Evolutionary conservation across 2,797 vertebrate species (phyloP).

Genomic region (Furcifer pardalis): DNA sequence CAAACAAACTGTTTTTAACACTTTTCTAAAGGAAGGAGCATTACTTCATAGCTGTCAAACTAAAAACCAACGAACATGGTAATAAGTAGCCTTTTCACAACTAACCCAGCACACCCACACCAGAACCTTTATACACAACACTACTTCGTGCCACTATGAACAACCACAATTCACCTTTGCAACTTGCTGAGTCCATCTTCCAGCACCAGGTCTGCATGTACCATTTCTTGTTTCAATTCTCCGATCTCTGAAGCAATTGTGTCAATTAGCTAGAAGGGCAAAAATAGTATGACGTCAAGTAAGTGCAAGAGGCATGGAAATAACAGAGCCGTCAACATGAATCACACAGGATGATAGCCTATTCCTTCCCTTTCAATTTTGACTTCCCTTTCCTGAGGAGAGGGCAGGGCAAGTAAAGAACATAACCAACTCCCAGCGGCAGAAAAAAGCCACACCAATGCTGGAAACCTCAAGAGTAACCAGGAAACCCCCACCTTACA

Average conservation of each 20-base stretch:
- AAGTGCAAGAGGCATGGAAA: conserved; percentile 72
- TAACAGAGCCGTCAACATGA: conserved; percentile 49
- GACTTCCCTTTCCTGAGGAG: conserved; percentile 69
- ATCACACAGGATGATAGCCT: conserved; percentile 58
- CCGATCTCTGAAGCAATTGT: conserved; percentile 91
- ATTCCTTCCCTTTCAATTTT: conserved; percentile 49
- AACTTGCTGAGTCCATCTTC: conserved; percentile 76
- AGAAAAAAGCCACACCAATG: conserved; percentile 15
- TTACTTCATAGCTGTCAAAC: background rate
- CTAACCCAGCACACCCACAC: background rate
- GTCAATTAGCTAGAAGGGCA: conserved; percentile 88
- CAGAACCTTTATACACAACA: background rate
- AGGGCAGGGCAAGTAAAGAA: conserved; percentile 32
- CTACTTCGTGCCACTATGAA: conserved; percentile 9
- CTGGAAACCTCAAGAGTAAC: background rate
- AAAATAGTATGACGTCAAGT: conserved; percentile 74
- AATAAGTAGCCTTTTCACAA: background rate
- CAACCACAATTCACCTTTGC: conserved; percentile 78
- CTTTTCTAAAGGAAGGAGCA: conserved; percentile 1
- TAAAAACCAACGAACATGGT: background rate
- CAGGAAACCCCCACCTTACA: conserved; percentile 22
- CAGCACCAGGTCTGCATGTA: conserved; percentile 77
- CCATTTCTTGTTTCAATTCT: conserved; percentile 94
- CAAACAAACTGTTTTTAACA: background rate
- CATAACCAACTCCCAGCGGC: background rate